Base-by-base conservation (phyloP, 2,113 vertebrate genomes). In the Acanthisitta chloris region DNA sequence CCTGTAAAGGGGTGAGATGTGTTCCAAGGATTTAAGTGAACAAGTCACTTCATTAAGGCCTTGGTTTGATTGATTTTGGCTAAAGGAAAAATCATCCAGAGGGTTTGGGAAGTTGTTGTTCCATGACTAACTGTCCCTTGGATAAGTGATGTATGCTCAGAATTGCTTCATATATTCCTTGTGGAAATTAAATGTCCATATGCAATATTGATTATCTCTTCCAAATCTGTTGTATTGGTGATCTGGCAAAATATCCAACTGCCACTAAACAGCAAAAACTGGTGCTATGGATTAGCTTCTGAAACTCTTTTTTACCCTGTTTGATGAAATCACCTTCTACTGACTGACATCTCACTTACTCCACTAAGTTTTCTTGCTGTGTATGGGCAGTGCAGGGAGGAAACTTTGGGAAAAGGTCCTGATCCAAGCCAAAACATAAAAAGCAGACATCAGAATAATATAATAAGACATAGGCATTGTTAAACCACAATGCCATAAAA, bases 111-210 rank as follows among this genome's bases (percentile, higher is more conserved):
- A 28, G 8, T 5, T 1, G 2, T 8, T 28, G 58, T 61, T 29
- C 34, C 66, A 25, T 24, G 64, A 26, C 20, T 42, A 51, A 5
- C 13, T 31, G 42, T 57, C 15, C 31, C 29, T 62, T 38, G 36
- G 62, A 2, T 12, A 23, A 49, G 15, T 2, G 12, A 4, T 6
- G 2, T 3, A 0, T 0, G 8, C 21, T 33, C 21, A 4, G 59
- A n/a, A 19, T 0, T 45, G 36, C 3, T 66, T 71, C 19, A 0
- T 0, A 2, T 0, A 1, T 23, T 5, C 26, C 20, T 48, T 9
- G 34, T 15, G 28, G 25, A 16, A 67, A 20, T 5, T 1, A 8
- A 20, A 10, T 16, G 13, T 17, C 12, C 5, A 0, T 10, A 4
- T 7, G 1, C 2, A 17, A 10, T 8, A 20, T 13, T 3, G 4